These are phyloP conservation scores for Andrena fulva DNA, from an alignment of 2,888 invertebrate genomes.

Conservation along the genomic window DNA sequence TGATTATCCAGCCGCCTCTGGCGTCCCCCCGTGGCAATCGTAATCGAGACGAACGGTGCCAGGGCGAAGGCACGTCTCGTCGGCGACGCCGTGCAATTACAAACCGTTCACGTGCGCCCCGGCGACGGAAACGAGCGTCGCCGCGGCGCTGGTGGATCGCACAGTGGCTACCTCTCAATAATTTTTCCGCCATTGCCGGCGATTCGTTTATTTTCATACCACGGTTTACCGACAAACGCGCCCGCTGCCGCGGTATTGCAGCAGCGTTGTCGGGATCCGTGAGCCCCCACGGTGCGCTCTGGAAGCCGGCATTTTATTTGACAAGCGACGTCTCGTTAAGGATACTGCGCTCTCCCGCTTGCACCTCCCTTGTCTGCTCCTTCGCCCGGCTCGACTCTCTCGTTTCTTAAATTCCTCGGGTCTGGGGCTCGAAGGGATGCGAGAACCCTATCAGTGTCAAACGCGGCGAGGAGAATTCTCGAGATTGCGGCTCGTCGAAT, in stretches of 20 bases:
- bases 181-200: no score
- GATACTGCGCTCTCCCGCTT: constrained; percentile 17
- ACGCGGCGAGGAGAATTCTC: constrained; percentile 55
- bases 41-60: constrained; percentile 20
- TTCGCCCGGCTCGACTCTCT: background rate
- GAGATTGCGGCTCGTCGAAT: constrained; percentile 62
- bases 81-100: constrained; percentile 33
- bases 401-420: constrained; percentile 42
- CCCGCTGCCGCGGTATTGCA: background rate
- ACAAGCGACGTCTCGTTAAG: constrained; percentile 59
- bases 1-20: constrained; percentile 39
- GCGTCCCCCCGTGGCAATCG: background rate
- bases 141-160: background rate
- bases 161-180: no score
- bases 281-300: background rate
- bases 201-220: constrained; percentile 6
- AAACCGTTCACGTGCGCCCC: constrained; percentile 23
- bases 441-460: constrained; percentile 65
- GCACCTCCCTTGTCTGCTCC: background rate
- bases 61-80: constrained; percentile 9
- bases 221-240: background rate
- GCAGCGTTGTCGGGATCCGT: background rate
- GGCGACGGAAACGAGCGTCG: background rate
- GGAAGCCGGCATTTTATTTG: constrained; percentile 40
- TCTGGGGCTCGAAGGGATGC: constrained; percentile 22